Base-by-base conservation (phyloP, 2,888 invertebrate genomes). In the Agonopterix heracliana region DNA sequence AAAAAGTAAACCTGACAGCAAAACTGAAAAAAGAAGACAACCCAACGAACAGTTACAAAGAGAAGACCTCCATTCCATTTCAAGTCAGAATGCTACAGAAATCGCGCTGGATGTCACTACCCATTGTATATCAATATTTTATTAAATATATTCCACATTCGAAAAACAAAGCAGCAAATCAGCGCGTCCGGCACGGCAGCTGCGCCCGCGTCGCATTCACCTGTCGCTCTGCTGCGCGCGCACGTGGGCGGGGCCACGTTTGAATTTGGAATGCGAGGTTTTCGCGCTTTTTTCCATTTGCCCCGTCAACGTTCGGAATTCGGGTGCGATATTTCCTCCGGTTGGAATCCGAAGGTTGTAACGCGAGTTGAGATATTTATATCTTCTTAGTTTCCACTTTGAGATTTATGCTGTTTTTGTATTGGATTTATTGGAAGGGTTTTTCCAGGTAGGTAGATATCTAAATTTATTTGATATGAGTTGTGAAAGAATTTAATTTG, bases 241-340 rank as follows among this genome's bases (percentile, higher is more conserved):
- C 78, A 78, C 74, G 80, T 80, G 84, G 83, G 85, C 82, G 78
- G 75, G 68, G 79, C 77, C 58, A 58, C 61, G 54, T 57, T 59
- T 56, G 60, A 61, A 64, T 64, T 61, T 41, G 76, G 80, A 78
- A 81, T 80, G 75, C 71, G 71, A 63, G 60, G 64, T 78, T 81
- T 78, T 72, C 78, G 71, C 79, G 74, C 78, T 76, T 78, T 79
- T 83, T 80, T 75, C 74, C 73, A 75, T 65, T 78, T 75, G 70
- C 62, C 70, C 76, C 74, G 78, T 82, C 84, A 81, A 75, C 67
- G 62, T 63, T 66, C 74, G 84, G 86, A 86, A 88, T 86, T 86
- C 78, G 83, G 86, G 88, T 88, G 88, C 87, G 84, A 87, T 88
- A 88, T 88, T 86, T 88, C 74, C 83, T 78, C 68, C 60, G 69